Evolutionary conservation across 2,888 invertebrate species (phyloP).

Genomic region (Melipona bicolor): DNA sequence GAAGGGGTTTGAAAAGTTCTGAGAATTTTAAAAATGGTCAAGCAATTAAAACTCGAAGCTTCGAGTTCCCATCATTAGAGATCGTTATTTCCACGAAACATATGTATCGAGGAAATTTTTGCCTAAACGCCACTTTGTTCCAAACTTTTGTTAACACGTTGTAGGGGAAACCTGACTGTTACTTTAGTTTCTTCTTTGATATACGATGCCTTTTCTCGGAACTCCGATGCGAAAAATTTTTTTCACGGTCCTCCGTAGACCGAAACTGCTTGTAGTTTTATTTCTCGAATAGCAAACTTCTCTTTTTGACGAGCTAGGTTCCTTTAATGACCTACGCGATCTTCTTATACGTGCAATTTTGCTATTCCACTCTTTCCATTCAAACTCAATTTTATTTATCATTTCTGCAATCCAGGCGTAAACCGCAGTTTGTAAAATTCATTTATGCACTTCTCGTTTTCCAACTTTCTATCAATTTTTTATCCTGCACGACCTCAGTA

Average conservation of each 20-base stretch:
- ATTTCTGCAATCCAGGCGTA: no score
- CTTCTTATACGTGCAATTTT: neutral
- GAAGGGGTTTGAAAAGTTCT: neutral
- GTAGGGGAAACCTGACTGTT: slow-evolving; percentile 3
- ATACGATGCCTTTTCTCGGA: slow-evolving; percentile 39
- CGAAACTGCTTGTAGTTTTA: slow-evolving; percentile 5
- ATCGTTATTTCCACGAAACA: neutral
- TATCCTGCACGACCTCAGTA: no score
- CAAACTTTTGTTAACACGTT: slow-evolving; percentile 12
- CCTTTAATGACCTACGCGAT: slow-evolving; percentile 5
- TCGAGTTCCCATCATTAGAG: neutral
- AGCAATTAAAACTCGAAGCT: neutral
- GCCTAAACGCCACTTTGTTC: neutral
- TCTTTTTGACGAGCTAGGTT: slow-evolving; percentile 14
- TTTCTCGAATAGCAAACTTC: slow-evolving; percentile 6
- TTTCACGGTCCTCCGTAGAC: neutral
- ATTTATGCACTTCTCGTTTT: no score
- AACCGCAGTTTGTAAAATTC: no score
- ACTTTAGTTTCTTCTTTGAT: slow-evolving; percentile 30
- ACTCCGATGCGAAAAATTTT: slow-evolving; percentile 27
- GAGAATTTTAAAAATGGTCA: neutral
- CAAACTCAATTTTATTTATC: neutral
- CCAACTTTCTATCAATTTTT: no score
- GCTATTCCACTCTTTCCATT: neutral
- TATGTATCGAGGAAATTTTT: neutral